Evolutionary conservation across 2,797 vertebrate species (phyloP).

Genomic region (Silurus aristotelis): DNA sequence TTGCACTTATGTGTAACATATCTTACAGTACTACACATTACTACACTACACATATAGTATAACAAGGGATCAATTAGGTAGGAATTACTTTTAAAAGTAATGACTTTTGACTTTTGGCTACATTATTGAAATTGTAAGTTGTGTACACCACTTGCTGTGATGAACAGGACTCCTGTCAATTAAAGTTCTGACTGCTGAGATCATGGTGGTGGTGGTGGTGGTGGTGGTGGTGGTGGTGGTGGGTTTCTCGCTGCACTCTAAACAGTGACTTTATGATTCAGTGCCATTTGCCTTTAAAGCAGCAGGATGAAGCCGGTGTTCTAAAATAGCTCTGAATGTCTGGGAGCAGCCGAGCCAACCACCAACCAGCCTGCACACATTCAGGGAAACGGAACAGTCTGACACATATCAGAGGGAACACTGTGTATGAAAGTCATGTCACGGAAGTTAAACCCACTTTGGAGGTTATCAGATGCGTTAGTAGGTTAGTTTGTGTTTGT

Average conservation of each 20-base stretch:
- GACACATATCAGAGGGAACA: slow-evolving; percentile 23
- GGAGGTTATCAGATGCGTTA: background rate
- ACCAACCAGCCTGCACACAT: slow-evolving; percentile 36
- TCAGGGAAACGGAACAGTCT: slow-evolving; percentile 18
- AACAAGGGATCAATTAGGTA: background rate
- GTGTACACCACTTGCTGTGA: slow-evolving; percentile 1
- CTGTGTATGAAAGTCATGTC: slow-evolving; percentile 7
- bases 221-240: too few species aligned
- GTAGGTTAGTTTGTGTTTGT: slow-evolving; percentile 1
- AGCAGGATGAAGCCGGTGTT: slow-evolving; percentile 10
- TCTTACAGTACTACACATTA: background rate
- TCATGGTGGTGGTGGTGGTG: background rate
- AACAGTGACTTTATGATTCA: slow-evolving; percentile 42
- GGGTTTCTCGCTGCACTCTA: slow-evolving; percentile 4
- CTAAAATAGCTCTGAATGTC: slow-evolving; percentile 38
- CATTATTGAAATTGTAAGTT: background rate
- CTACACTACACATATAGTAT: background rate
- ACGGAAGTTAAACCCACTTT: background rate
- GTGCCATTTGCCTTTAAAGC: slow-evolving; percentile 18
- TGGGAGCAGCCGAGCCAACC: slow-evolving; percentile 15
- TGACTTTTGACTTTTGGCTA: background rate
- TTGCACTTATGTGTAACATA: background rate
- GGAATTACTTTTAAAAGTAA: background rate
- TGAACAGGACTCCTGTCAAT: slow-evolving; percentile 35
- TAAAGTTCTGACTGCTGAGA: slow-evolving; percentile 36